These are phyloP conservation scores for Oreochromis tanganicae DNA, from an alignment of 2,113 vertebrate genomes.

Conservation along the genomic window DNA sequence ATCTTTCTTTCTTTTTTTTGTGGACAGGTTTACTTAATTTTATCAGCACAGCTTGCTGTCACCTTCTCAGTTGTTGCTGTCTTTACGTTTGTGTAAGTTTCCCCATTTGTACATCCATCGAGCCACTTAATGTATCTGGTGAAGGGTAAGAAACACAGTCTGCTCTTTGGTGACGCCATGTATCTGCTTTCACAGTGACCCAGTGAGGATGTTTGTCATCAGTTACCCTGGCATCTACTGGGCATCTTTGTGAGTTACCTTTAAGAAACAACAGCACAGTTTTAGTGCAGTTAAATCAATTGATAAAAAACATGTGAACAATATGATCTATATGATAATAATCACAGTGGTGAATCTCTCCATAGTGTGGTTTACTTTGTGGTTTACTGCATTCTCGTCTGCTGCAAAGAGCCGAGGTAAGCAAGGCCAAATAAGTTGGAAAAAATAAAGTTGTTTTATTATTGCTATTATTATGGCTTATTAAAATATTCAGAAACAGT, in stretches of 20 bases:
- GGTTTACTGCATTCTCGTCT: slow-evolving; percentile 82
- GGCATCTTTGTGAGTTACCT: slow-evolving; percentile 82
- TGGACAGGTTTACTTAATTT: slow-evolving; percentile 87
- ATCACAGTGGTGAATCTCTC: slow-evolving; percentile 11
- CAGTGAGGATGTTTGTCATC: slow-evolving; percentile 73
- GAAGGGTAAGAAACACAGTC: background rate
- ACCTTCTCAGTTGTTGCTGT: slow-evolving; percentile 81
- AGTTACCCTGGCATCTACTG: slow-evolving; percentile 79
- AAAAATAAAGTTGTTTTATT: background rate
- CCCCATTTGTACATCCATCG: background rate
- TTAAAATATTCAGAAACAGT: background rate
- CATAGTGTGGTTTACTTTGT: slow-evolving; percentile 82
- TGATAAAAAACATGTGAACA: background rate
- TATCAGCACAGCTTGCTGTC: slow-evolving; percentile 82
- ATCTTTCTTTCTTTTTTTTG: background rate
- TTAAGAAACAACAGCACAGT: background rate
- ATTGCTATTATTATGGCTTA: background rate
- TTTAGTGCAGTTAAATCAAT: background rate
- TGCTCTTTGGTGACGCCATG: background rate
- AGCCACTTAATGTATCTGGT: background rate
- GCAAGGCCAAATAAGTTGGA: background rate
- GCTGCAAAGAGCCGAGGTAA: slow-evolving; percentile 90
- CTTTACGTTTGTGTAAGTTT: slow-evolving; percentile 81
- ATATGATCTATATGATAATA: background rate
- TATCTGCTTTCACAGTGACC: slow-evolving; percentile 61